Evolutionary conservation across 2,113 vertebrate genomes (phyloP).

Genomic region (Paramormyrops kingsleyae): DNA sequence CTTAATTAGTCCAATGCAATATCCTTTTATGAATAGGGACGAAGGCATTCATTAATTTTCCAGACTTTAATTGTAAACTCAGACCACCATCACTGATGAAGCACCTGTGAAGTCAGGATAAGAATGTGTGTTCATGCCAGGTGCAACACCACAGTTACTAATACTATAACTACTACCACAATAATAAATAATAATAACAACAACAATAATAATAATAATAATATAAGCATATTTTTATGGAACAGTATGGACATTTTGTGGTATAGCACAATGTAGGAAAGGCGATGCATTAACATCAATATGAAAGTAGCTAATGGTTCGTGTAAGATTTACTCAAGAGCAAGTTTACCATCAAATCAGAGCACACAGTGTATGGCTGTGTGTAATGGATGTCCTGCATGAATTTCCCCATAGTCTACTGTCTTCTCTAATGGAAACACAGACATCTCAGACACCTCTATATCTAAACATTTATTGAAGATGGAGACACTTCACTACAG

Average conservation of each 20-base stretch:
- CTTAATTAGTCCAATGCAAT: slow-evolving; percentile 8
- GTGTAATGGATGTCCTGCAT: not conserved
- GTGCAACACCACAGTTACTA: not conserved
- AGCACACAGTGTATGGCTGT: not conserved
- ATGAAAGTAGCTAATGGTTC: not conserved
- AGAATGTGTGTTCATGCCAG: not conserved
- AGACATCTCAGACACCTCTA: not conserved
- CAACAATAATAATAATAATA: not conserved
- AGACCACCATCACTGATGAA: not conserved
- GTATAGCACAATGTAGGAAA: not conserved
- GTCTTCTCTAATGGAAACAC: not conserved
- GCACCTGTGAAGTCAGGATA: not conserved
- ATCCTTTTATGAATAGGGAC: not conserved
- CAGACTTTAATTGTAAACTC: not conserved
- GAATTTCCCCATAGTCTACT: not conserved
- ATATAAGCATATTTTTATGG: not conserved
- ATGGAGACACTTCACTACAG: not conserved
- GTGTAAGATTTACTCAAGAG: not conserved
- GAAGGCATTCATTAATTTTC: slow-evolving; percentile 6
- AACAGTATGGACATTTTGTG: not conserved
- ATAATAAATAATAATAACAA: not conserved
- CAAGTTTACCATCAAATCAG: not conserved
- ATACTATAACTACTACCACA: not conserved
- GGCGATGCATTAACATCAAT: not conserved
- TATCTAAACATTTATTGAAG: not conserved